phyloP scores from a whole-genome alignment of 2,888 invertebrate genomes.

The Rhopalosiphum nymphaeae region DNA sequence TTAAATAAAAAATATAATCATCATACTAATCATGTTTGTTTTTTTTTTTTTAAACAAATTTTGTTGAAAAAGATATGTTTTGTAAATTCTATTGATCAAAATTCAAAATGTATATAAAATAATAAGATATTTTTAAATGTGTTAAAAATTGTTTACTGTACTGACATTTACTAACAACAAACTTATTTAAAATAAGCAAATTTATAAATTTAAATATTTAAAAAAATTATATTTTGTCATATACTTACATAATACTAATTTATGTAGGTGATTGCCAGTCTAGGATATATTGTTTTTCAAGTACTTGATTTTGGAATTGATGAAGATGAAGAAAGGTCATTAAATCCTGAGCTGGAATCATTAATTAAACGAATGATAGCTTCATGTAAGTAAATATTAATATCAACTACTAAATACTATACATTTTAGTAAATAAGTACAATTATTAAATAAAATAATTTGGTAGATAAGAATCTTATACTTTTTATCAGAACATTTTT shows the following conservation, averaged over 20 bases:
- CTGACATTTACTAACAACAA: background rate
- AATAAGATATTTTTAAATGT: background rate
- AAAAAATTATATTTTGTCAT: background rate
- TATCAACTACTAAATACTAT: background rate
- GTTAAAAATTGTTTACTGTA: background rate
- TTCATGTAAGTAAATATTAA: slow-evolving; percentile 66
- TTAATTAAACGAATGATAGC: slow-evolving; percentile 88
- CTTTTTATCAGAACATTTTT: background rate
- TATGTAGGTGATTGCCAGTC: slow-evolving; percentile 81
- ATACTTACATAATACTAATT: slow-evolving; percentile 66
- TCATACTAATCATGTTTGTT: background rate
- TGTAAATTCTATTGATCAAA: background rate
- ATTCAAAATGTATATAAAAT: background rate
- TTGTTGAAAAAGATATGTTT: background rate
- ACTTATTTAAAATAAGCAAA: background rate
- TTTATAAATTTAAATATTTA: background rate
- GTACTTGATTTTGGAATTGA: slow-evolving; percentile 90
- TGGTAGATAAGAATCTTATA: background rate
- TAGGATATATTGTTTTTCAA: slow-evolving; percentile 88
- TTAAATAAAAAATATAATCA: background rate
- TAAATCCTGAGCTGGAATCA: slow-evolving; percentile 87
- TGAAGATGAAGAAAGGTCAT: slow-evolving; percentile 87
- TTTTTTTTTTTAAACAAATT: background rate
- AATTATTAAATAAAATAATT: background rate
- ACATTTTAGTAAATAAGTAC: background rate